Conservation (phyloP, 2,888 invertebrate species). For the Pantelozetes paolii region DNA sequence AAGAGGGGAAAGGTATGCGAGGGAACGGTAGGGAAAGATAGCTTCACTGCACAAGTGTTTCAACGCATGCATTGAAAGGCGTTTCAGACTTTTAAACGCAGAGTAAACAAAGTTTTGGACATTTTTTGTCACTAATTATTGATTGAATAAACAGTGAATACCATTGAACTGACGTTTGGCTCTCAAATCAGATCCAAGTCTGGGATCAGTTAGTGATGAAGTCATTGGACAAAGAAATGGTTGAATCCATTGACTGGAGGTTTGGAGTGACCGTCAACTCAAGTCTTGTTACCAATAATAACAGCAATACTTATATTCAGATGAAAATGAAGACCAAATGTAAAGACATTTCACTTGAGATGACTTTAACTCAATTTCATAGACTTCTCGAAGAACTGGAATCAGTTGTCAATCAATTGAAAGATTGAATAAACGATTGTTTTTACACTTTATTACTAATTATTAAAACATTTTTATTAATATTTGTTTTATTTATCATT, state of each 20-base stretch:
- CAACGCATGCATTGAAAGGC: slow-evolving; percentile 18
- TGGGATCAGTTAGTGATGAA: neutral
- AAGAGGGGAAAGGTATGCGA: too few relatives aligned
- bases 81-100: neutral
- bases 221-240: neutral
- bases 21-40: too few relatives aligned
- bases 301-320: slow-evolving; percentile 11
- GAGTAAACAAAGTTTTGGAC: slow-evolving; percentile 12
- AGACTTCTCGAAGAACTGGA: slow-evolving; percentile 21
- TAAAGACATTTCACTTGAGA: neutral
- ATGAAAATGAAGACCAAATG: neutral
- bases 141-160: neutral
- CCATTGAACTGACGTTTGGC: slow-evolving; percentile 21
- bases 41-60: slow-evolving; percentile 1
- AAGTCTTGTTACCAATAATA: neutral
- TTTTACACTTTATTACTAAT: too few relatives aligned
- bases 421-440: neutral
- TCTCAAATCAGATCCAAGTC: neutral
- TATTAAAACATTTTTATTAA: neutral
- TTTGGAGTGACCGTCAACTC: slow-evolving; percentile 23
- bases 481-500: neutral
- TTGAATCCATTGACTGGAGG: slow-evolving; percentile 8
- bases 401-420: slow-evolving; percentile 16
- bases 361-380: slow-evolving; percentile 24
- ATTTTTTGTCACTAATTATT: slow-evolving; percentile 18